Evolutionary conservation across 1,140 invertebrate genomes (phyloP).

Genomic region (Brachionus rubens): DNA sequence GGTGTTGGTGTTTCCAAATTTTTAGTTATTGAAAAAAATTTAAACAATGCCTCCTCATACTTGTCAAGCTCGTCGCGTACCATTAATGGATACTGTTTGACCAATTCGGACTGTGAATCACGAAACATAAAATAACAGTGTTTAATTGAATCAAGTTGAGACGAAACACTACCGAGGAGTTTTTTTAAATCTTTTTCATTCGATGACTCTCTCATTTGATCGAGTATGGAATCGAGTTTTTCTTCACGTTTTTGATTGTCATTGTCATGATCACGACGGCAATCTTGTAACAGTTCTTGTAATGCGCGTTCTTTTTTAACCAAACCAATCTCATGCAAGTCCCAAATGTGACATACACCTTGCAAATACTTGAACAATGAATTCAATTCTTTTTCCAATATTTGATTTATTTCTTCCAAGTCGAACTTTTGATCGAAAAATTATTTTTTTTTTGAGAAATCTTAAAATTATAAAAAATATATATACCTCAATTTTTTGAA

Average conservation of each 20-base stretch:
- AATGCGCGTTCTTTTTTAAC: slow-evolving; percentile 56
- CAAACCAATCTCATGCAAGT: slow-evolving; percentile 58
- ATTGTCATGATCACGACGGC: slow-evolving; percentile 55
- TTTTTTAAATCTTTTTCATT: slow-evolving; percentile 53
- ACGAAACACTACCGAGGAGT: slow-evolving; percentile 52
- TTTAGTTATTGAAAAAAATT: slow-evolving; percentile 54
- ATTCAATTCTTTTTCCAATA: slow-evolving; percentile 51
- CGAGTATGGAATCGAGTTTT: slow-evolving; percentile 58
- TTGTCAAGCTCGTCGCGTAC: slow-evolving; percentile 53
- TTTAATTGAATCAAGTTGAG: slow-evolving; percentile 56
- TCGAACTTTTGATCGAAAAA: slow-evolving; percentile 51
- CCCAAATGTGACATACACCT: slow-evolving; percentile 58
- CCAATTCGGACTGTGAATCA: slow-evolving; percentile 49
- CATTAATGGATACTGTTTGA: slow-evolving; percentile 57
- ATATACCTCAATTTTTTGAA: slow-evolving; percentile 40
- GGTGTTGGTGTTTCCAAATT: not conserved
- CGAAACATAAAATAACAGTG: slow-evolving; percentile 51
- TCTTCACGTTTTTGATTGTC: slow-evolving; percentile 58
- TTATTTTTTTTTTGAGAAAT: not conserved
- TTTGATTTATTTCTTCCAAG: slow-evolving; percentile 53
- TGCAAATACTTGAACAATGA: slow-evolving; percentile 58
- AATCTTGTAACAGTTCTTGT: slow-evolving; percentile 56
- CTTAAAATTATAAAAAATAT: not conserved
- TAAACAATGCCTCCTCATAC: slow-evolving; percentile 55
- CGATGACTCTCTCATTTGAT: slow-evolving; percentile 59